Base-by-base conservation (phyloP, 2,113 vertebrate species). In the Colistium nudipinnis region DNA sequence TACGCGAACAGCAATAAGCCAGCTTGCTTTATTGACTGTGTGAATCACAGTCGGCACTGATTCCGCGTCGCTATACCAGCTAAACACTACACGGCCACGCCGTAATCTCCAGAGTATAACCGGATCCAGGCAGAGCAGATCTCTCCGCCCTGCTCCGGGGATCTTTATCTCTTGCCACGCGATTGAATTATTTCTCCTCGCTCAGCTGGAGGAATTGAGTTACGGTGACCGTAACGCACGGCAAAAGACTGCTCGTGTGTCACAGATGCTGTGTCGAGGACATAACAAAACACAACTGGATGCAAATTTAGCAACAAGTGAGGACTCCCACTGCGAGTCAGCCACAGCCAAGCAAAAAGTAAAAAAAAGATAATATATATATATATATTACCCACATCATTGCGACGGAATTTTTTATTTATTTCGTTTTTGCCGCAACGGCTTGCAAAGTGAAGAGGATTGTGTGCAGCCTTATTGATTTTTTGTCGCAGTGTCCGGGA, bases 171-270 rank as follows among this genome's bases (percentile, higher is more conserved):
- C n/a, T 89, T 92, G 94, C 92, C 93, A 91, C 90, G 76, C 93
- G 92, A 96, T 97, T 97, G 93, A 95, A 96, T 98, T 97, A 96
- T 95, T 95, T 93, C 93, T 93, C 92, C 83, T 83, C 94, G 93
- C 94, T 94, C 93, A 93, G 94, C 92, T 93, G 92, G 92, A 94
- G 92, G 93, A 97, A 97, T 96, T 95, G 93, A 95, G 94, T 97
- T 96, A 95, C 92, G 68, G 78, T 44, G 65, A 92, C 93, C 90
- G 92, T 96, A 96, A 96, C 95, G 94, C 94, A 87, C 89, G 88
- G 84, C 87, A 87, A 90, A 83, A 84, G 84, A 89, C 85, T 90
- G 72, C 71, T 62, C 57, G 65, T 79, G 65, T 79, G 80, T 80
- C 73, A 36, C 3, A 24, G 63, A 67, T 48, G n/a, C 69, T 45